Evolutionary conservation across 2,797 vertebrate species (phyloP), one percentile per base, ranked within the genome.

Genomic region (Denticeps clupeoides): DNA sequence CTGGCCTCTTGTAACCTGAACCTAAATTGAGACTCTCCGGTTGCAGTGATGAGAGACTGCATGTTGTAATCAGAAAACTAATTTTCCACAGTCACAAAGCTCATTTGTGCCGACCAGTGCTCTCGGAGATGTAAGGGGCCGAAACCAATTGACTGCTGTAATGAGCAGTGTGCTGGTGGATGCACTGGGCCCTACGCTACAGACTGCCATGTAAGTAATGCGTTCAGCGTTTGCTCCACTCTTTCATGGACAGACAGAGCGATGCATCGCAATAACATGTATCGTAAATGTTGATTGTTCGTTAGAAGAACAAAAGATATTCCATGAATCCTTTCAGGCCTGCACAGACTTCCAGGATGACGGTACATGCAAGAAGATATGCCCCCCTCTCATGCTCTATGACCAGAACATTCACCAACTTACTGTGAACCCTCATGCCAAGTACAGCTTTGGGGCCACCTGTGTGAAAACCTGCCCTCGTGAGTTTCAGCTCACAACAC

Each of bases 71-170:
- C 2, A 25, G 4, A 5, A 3, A 37, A 38, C 8, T 28, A 8
- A 7, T 2, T 19, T 7, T 41, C 9, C 38, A 9, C 41, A 97
- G 93, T 91, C 63, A 93, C 93, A 0, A 89, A 82, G 64, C 47
- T 83, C 50, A 81, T 78, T 63, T 97, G 93, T 70, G 93, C 93
- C 0, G 78, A 87, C 62, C 93, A 97, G 65, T 97, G 93, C 64
- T 88, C 87, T 0, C 65, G 76, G 1, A 79, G 91, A 22, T 97
- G 93, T 60, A 79, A 74, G 0, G 93, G 93, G 0, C 80, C 74
- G 2, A 81, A 80, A 41, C 92, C 89, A 58, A 83, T 70, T 0
- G 89, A 97, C 71, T 97, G 93, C 68, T 97, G 93, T 50, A 89
- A 94, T 19, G 85, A 83, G 27, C 87, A 97, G 50, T 97, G 93